A percentile compares a stretch with the other conserved stretches of the same genome.
Conservation (phyloP, 53 echinoderm and acorn worm species). For the Henricia sp. region DNA sequence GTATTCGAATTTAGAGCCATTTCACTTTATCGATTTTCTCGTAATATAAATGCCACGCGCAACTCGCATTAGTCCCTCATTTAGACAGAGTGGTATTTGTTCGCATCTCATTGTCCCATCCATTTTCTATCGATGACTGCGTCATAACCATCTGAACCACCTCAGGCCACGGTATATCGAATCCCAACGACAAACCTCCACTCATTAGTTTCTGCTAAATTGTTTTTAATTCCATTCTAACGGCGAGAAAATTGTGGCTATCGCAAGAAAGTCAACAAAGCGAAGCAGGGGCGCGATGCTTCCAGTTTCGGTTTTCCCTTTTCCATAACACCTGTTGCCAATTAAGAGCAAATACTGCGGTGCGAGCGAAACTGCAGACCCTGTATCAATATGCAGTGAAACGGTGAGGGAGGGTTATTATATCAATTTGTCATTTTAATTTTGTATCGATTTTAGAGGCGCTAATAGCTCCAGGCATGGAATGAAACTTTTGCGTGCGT, state of each 20-base stretch:
- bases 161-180: not conserved
- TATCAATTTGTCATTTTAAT: no score
- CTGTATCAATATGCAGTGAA: not conserved
- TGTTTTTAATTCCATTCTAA: slow-evolving; percentile 16
- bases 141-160: not conserved
- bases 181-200: not conserved
- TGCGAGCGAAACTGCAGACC: not conserved
- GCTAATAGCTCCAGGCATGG: no score
- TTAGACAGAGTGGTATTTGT: not conserved
- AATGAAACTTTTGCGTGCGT: no score
- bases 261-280: not conserved
- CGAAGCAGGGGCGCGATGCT: not conserved
- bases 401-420: no score
- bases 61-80: not conserved
- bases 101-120: not conserved
- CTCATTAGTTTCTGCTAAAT: slow-evolving; percentile 12
- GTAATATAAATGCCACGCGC: not conserved
- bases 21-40: not conserved
- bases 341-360: not conserved
- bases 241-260: not conserved
- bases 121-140: not conserved
- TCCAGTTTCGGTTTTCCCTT: slow-evolving; percentile 15
- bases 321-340: slow-evolving; percentile 16
- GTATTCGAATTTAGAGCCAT: no score
- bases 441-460: no score